Conservation (phyloP, 2,113 vertebrate genomes). For the Bufo bufo region DNA sequence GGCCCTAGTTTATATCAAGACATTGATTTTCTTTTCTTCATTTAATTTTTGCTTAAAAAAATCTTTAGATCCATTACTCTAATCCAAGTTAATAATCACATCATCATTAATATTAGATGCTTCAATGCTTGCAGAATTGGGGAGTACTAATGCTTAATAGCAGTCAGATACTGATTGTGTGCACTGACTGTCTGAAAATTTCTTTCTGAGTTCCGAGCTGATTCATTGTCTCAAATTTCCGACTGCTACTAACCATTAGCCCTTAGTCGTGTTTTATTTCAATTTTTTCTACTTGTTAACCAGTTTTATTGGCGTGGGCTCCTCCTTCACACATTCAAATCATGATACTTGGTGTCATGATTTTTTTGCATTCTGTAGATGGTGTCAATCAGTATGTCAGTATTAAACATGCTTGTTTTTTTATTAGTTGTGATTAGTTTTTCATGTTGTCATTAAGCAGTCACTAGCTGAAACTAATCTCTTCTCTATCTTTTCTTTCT, state of each 20-base stretch:
- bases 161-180: slow-evolving; percentile 79
- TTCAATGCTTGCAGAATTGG: slow-evolving; percentile 86
- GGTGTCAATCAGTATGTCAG: slow-evolving; percentile 81
- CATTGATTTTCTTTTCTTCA: slow-evolving; percentile 57
- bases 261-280: slow-evolving; percentile 81
- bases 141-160: slow-evolving; percentile 93
- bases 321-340: slow-evolving; percentile 84
- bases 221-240: slow-evolving; percentile 74
- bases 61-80: slow-evolving; percentile 87
- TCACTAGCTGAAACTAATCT: slow-evolving; percentile 99
- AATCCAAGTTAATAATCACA: slow-evolving; percentile 92
- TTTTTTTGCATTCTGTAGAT: slow-evolving; percentile 88
- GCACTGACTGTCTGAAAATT: slow-evolving; percentile 75
- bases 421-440: slow-evolving; percentile 92
- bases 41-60: slow-evolving; percentile 66
- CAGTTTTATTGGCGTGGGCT: slow-evolving; percentile 78
- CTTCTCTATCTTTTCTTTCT: slow-evolving; percentile 97
- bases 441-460: slow-evolving; percentile 99
- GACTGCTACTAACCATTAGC: slow-evolving; percentile 92
- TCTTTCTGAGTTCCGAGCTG: slow-evolving; percentile 70
- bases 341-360: slow-evolving; percentile 87
- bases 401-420: slow-evolving; percentile 84
- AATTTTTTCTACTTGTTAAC: slow-evolving; percentile 79
- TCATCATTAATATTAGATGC: slow-evolving; percentile 89
- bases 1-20: slow-evolving; percentile 90